These are phyloP conservation scores for Drosophila planitibia DNA, from an alignment of 2,888 invertebrate genomes.

Conservation along the genomic window DNA sequence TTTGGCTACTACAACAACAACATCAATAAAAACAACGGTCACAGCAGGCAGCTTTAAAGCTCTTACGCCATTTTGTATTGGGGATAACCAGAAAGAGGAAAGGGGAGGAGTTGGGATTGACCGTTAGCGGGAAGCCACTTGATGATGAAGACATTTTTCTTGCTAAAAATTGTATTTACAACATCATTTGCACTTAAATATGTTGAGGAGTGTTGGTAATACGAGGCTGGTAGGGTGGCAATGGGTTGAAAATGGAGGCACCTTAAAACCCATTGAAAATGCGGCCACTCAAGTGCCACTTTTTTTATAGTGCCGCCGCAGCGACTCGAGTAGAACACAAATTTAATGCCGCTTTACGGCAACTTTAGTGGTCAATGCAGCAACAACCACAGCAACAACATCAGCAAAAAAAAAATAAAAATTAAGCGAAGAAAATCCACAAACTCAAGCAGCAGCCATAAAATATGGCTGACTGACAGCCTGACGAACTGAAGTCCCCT, in stretches of 20 bases:
- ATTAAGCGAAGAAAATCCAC: slow-evolving; percentile 25
- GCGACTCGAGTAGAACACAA: slow-evolving; percentile 39
- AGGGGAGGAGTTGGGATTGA: background rate
- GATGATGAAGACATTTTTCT: slow-evolving; percentile 77
- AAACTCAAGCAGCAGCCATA: slow-evolving; percentile 42
- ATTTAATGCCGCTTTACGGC: slow-evolving; percentile 75
- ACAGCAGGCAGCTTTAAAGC: slow-evolving; percentile 31
- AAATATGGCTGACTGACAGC: slow-evolving; percentile 50
- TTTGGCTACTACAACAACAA: slow-evolving; percentile 40
- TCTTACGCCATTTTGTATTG: slow-evolving; percentile 54
- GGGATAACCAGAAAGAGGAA: background rate
- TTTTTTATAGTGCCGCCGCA: slow-evolving; percentile 46
- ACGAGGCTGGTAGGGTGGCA: background rate
- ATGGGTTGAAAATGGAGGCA: slow-evolving; percentile 34
- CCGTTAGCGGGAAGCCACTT: slow-evolving; percentile 58
- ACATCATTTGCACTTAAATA: slow-evolving; percentile 74
- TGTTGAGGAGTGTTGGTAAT: background rate
- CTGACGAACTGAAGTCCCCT: slow-evolving; percentile 37
- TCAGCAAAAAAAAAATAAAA: slow-evolving; percentile 15
- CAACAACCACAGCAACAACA: slow-evolving; percentile 40
- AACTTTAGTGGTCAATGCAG: slow-evolving; percentile 79
- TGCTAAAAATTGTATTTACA: slow-evolving; percentile 77
- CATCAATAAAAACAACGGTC: slow-evolving; percentile 13
- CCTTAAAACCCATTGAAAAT: slow-evolving; percentile 64
- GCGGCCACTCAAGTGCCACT: slow-evolving; percentile 73